Base-by-base conservation (phyloP, 1,140 invertebrate genomes). In the Acromyrmex heyeri region DNA sequence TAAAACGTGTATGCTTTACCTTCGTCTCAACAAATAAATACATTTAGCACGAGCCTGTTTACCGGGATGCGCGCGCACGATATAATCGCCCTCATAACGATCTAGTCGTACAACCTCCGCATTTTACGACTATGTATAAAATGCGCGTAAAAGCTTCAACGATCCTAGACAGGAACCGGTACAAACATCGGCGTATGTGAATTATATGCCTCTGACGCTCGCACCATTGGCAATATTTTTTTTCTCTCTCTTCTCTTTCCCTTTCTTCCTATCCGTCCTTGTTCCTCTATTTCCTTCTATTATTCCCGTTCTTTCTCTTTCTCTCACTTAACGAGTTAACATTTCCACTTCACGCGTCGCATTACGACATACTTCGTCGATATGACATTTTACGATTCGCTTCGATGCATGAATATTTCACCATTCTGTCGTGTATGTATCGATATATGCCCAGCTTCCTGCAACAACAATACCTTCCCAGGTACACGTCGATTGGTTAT, bases 371-470 rank as follows among this genome's bases (percentile, higher is more conserved):
- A 81, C 57, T 87, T 83, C 44, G 67, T 64, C 44, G 81, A 44
- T 62, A 79, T 64, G 86, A 90, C 79, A 85, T 70, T 90, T 90
- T 92, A 91, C 21, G 67, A 50, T 79, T 65, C 48, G 67, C 30
- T 81, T 59, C 44, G 53, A 34, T 62, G 34, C 48, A 81, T 8
- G 67, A 34, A 77, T 59, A 67, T 89, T 89, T 89, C 81, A 69
- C 81, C 79, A 81, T 81, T 55, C 12, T 61, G 44, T 79, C 55
- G 59, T 57, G 50, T 27, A 16, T 72, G 76, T 21, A 21, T 86
- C 59, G 44, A 21, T 44, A 38, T 38, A 44, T 12, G 38, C 38
- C 38, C 8, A 44, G 10, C 38, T 3, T 44, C 38, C 38, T 8
- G 8, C 8, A 44, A 86, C 34, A 44, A 77, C 59, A 70, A 83